Conservation (phyloP, 2,888 invertebrate species). For the Disparrhopalites patrizii region DNA sequence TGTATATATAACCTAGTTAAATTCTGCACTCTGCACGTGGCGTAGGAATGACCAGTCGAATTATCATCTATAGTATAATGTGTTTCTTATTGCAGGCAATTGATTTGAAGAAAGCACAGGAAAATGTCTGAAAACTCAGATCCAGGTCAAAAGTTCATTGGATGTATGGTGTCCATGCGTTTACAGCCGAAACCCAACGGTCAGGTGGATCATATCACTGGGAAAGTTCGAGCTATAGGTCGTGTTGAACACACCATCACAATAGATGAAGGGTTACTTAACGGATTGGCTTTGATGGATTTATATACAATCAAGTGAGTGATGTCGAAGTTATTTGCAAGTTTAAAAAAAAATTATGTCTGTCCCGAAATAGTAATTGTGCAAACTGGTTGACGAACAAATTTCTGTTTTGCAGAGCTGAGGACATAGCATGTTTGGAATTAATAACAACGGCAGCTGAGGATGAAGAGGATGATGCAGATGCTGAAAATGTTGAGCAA, state of each 20-base stretch:
- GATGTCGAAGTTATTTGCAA: no score
- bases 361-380: neutral
- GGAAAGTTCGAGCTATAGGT: conserved; percentile 40
- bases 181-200: conserved; percentile 35
- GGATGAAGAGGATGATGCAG: neutral
- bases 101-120: no score
- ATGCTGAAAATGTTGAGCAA: conserved; percentile 4
- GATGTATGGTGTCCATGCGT: conserved; percentile 42
- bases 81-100: no score
- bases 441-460: neutral
- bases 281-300: conserved; percentile 39
- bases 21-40: no score
- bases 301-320: conserved; percentile 39
- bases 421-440: conserved; percentile 40
- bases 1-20: no score
- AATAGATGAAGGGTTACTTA: conserved; percentile 41
- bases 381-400: neutral
- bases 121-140: neutral
- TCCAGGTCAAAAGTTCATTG: conserved; percentile 42
- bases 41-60: no score
- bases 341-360: neutral
- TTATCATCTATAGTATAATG: no score
- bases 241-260: conserved; percentile 38
- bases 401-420: conserved; percentile 23
- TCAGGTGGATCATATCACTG: conserved; percentile 38